Percentiles rank a stretch among this genome's conserved stretches.
Evolutionary conservation across 2,888 invertebrate genomes (phyloP).

Genomic region (Apotomis betuletana): DNA sequence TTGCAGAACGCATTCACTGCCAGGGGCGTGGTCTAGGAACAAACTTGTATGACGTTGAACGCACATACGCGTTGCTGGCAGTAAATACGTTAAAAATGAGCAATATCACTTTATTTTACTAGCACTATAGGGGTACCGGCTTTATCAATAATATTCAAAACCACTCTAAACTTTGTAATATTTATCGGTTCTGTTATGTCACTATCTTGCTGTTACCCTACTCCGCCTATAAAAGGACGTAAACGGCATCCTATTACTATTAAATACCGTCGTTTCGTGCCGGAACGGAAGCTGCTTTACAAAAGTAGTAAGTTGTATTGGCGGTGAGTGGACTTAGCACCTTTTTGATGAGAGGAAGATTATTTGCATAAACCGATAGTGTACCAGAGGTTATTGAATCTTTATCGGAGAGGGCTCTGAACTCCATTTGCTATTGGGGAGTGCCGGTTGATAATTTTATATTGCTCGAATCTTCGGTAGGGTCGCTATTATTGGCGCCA

Average conservation of each 20-base stretch:
- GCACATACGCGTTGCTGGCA: too few species aligned
- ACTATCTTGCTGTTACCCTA: slow-evolving; percentile 16
- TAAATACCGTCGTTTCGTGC: neutral
- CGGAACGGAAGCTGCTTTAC: neutral
- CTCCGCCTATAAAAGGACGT: neutral
- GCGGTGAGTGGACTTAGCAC: neutral
- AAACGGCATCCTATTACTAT: neutral
- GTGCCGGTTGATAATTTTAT: slow-evolving; percentile 45
- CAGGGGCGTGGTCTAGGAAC: too few species aligned
- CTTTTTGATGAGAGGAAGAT: slow-evolving; percentile 3
- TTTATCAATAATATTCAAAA: slow-evolving; percentile 21
- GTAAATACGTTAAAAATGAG: too few species aligned
- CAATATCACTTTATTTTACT: neutral
- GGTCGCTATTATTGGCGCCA: too few species aligned
- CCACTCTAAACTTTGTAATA: slow-evolving; percentile 21
- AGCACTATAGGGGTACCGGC: neutral
- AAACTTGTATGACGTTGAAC: too few species aligned
- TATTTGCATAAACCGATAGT: slow-evolving; percentile 56
- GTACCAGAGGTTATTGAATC: slow-evolving; percentile 71
- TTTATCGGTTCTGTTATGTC: slow-evolving; percentile 22
- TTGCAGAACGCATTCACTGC: too few species aligned
- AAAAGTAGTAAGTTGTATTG: neutral
- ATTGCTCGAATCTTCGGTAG: neutral
- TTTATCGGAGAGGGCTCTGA: slow-evolving; percentile 68
- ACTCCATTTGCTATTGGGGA: slow-evolving; percentile 56